Evolutionary conservation across 2,113 vertebrate genomes (phyloP).

Genomic region (Phylloscopus trochiloides): DNA sequence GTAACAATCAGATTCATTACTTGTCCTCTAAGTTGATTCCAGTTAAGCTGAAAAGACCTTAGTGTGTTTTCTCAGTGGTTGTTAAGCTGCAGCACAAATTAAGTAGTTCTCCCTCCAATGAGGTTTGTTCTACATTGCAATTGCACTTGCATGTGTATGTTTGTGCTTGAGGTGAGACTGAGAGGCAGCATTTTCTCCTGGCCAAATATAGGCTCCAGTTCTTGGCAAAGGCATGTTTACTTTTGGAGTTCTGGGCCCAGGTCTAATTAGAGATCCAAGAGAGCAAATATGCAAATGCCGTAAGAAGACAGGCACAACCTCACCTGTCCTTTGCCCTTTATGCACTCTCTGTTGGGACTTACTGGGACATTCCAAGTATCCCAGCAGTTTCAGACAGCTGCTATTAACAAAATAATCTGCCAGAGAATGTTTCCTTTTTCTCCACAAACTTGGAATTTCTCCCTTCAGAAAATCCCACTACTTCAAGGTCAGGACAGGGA

Average conservation of each 20-base stretch:
- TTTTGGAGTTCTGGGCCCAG: neutral
- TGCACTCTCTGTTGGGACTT: neutral
- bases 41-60: conserved; percentile 46
- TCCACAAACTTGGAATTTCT: conserved; percentile 19
- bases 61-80: neutral
- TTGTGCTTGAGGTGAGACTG: neutral
- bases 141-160: neutral
- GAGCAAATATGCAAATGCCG: neutral
- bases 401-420: conserved; percentile 4
- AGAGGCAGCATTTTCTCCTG: neutral
- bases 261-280: neutral
- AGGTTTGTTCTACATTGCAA: neutral
- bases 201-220: neutral
- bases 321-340: conserved; percentile 18
- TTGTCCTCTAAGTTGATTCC: conserved; percentile 54
- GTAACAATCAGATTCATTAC: conserved; percentile 70
- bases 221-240: neutral
- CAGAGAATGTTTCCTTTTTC: conserved; percentile 22
- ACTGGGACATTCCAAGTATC: neutral
- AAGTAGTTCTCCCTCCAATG: neutral
- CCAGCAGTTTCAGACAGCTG: conserved; percentile 29
- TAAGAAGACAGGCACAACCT: neutral
- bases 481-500: conserved; percentile 45
- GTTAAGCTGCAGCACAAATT: conserved; percentile 28
- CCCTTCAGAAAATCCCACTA: conserved; percentile 4